Conservation (phyloP, 2,797 vertebrate species). For the Scleropages formosus region DNA sequence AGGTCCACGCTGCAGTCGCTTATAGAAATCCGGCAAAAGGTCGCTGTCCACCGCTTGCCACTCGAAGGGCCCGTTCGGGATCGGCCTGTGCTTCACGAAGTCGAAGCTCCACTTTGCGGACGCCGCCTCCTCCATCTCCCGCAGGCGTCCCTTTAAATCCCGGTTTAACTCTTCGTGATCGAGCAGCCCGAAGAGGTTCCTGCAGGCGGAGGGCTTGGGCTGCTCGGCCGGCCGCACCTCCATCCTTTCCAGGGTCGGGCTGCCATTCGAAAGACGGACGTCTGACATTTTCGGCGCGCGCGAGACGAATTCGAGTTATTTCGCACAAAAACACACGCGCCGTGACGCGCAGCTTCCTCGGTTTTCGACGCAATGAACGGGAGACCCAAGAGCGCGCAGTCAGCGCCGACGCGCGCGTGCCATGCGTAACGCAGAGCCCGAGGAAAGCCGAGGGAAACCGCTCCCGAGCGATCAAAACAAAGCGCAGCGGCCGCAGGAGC, state of each 20-base stretch:
- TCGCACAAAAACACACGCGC: no score
- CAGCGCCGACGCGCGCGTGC: slow-evolving; percentile 49
- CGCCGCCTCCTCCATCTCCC: slow-evolving; percentile 66
- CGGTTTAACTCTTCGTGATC: slow-evolving; percentile 72
- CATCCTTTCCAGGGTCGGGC: slow-evolving; percentile 89
- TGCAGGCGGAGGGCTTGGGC: slow-evolving; percentile 77
- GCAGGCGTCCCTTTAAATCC: slow-evolving; percentile 59
- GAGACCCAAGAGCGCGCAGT: slow-evolving; percentile 7
- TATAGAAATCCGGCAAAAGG: slow-evolving; percentile 82
- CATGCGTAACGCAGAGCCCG: slow-evolving; percentile 44
- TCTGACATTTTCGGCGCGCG: slow-evolving; percentile 85
- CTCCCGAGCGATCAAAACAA: slow-evolving; percentile 41
- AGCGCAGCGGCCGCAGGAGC: slow-evolving; percentile 41
- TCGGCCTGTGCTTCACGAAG: slow-evolving; percentile 71
- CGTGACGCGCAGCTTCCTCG: no score
- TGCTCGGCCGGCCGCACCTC: slow-evolving; percentile 78
- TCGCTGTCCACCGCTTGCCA: slow-evolving; percentile 75
- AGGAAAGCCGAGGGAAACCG: slow-evolving; percentile 26
- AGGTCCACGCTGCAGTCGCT: slow-evolving; percentile 55
- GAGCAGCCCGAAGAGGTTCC: slow-evolving; percentile 82
- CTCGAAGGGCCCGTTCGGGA: slow-evolving; percentile 70
- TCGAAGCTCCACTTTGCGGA: slow-evolving; percentile 82
- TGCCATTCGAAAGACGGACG: slow-evolving; percentile 90
- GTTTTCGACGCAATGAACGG: no score
- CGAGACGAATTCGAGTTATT: slow-evolving; percentile 30